These are phyloP conservation scores for Drosophila micromelanica DNA, from an alignment of 1,140 invertebrate genomes.

Conservation along the genomic window DNA sequence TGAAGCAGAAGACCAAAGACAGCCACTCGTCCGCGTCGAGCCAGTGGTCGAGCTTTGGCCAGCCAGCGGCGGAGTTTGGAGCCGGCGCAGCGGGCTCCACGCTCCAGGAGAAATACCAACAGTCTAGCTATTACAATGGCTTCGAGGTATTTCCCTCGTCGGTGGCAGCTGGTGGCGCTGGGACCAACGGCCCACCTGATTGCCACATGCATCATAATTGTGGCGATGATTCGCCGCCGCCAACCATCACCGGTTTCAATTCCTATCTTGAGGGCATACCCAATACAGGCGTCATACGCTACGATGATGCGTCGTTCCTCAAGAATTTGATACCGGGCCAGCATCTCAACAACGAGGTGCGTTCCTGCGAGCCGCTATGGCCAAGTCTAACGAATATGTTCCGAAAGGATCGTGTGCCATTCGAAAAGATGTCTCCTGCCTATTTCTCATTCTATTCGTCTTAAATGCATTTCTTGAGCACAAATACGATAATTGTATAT, in stretches of 20 bases:
- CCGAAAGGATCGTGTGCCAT: constrained; percentile 14
- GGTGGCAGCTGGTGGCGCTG: constrained; percentile 6
- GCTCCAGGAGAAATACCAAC: constrained; percentile 79
- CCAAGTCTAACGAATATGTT: constrained; percentile 11
- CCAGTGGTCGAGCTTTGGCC: constrained; percentile 67
- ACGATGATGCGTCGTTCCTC: constrained; percentile 85
- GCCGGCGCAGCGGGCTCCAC: constrained; percentile 18
- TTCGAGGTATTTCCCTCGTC: constrained; percentile 69
- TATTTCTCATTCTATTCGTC: constrained; percentile 52
- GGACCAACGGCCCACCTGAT: constrained; percentile 33
- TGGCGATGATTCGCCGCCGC: constrained; percentile 81
- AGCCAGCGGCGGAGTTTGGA: constrained; percentile 39
- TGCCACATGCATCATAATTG: constrained; percentile 78
- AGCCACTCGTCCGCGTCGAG: constrained; percentile 42
- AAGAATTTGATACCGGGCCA: constrained; percentile 86
- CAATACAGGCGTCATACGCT: constrained; percentile 80
- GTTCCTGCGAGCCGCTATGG: constrained; percentile 15
- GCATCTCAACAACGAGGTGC: constrained; percentile 86
- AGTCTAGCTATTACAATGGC: constrained; percentile 80
- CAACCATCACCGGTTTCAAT: constrained; percentile 82
- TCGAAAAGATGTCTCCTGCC: constrained; percentile 4
- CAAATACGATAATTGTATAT: background rate
- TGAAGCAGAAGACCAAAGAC: constrained; percentile 81
- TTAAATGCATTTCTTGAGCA: constrained; percentile 21
- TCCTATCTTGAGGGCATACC: constrained; percentile 82